Base-by-base conservation (phyloP, 92 coral and sea anemone genomes). In the Actinernus sp. region DNA sequence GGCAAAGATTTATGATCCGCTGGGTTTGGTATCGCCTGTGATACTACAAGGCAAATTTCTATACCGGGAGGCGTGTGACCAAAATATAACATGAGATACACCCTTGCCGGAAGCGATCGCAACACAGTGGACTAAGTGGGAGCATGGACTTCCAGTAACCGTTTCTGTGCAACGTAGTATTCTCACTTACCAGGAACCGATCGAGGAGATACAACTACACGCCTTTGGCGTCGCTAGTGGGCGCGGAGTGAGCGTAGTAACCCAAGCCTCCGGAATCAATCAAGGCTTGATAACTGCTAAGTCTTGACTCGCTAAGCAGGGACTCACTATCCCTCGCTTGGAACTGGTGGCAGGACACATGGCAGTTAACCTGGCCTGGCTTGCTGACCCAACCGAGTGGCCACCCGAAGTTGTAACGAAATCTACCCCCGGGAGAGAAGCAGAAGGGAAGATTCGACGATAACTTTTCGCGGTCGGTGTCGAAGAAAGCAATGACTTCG, bases 381-480 rank as follows among this genome's bases (percentile, higher is more conserved):
- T 86, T 2, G 1, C 63, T 25, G 53, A 79, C 60, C 79, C 67
- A 24, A 32, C n/a, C 20, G 26, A 78, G 48, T 78, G 91, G 91
- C 87, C 92, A 33, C 60, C 83, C 16, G 58, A 64, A 31, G 39
- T 78, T 7, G 73, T 65, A 13, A 38, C 71, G n/a, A 68, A 58
- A 43, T 7, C 82, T 0, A 64, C 63, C 62, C 73, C 37, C 0
- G 72, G 55, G 21, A 40, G 59, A 52, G 20, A 4, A 47, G 68
- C 60, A 31, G 83, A 86, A 49, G 23, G 75, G 79, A 79, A 62
- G 65, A 65, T 69, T 46, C 87, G 61, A 86, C 81, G 61, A 61
- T 73, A 68, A 17, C 79, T 67, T 38, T 70, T 84, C 59, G 91
- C 81, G 27, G 80, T 43, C n/a, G n/a, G n/a, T 20, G 63, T 50